Evolutionary conservation across 2,888 invertebrate species (phyloP), one percentile per base, ranked within the genome.

Genomic region (Automeris io): DNA sequence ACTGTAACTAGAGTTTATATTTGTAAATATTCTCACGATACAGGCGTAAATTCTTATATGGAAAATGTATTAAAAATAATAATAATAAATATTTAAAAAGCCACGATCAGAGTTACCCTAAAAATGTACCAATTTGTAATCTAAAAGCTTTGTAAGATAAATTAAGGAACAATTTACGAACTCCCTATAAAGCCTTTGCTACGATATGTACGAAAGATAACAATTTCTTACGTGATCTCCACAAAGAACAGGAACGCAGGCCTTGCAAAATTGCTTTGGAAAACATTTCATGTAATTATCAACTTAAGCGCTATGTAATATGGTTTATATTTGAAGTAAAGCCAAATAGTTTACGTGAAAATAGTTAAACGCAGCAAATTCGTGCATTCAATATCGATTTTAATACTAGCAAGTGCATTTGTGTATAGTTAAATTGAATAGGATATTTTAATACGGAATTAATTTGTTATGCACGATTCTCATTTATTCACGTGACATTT

Each of bases 341-440:
- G 5, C 21, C 24, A 9, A 16, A 21, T 5, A 0, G 18, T 36
- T 55, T 49, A 50, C 50, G 52, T 52, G 56, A 55, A 59, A 55
- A 54, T 48, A 45, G 52, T 33, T 51, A 51, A 61, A 54, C 49
- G 49, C 43, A 54, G 49, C 47, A 51, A 52, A 55, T 58, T 59
- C 53, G 54, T 58, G 62, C 60, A 51, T 51, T 49, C 45, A 29
- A 33, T 47, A 46, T 41, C 42, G 37, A 51, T 52, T 42, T 42
- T 13, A 16, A 34, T 40, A 43, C 45, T 39, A 42, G 33, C 35
- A 40, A 39, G 34, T 40, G 39, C 26, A 37, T 22, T 29, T 11
- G 42, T 39, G 16, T 37, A 21, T 39, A 12, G 18, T 24, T 18
- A 8, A 2, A 2, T n/a, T 5, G 29, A 29, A 29, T 29, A 29